Base-by-base conservation (phyloP, 2,888 invertebrate genomes). In the Rugalucina vietnamica region DNA sequence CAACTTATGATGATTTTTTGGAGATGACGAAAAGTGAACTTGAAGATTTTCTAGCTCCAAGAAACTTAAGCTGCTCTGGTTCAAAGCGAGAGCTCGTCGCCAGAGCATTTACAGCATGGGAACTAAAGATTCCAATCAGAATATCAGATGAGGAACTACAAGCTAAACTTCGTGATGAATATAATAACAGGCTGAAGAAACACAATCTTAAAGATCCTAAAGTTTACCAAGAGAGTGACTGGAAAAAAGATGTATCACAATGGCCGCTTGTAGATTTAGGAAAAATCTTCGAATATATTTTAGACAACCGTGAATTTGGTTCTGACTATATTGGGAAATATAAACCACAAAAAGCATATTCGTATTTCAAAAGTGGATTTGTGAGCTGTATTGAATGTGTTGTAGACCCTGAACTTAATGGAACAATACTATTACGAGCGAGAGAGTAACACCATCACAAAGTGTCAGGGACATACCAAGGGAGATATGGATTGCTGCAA, bases 221-320 rank as follows among this genome's bases (percentile, higher is more conserved):
- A n/a, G 3, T 8, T 4, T 21, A 12, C 8, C 54, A 18, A 12
- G 54, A 54, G 8, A 54, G 10, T 21, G 8, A 18, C 14, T 54
- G 54, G 54, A 54, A 54, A 54, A 54, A 54, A 21, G 54, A 78
- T 71, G 70, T 70, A 34, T 49, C 27, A 43, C 34, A 71, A n/a
- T 72, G 78, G 78, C 78, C 78, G 5, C 5, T 71, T 12, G n/a
- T 78, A 2, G 78, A 78, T 27, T 14, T 78, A 29, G 78, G 78
- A 3, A 78, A 78, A 36, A 71, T 78, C 24, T 78, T 71, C 27
- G n/a, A 50, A n/a, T 78, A 50, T 78, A 36, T 71, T 21, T 37
- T 72, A 12, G 29, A 34, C 1, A 71, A 43, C 39, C 36, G 36
- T 24, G 78, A 78, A n/a, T 54, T 49, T 18, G 69, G 43, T n/a